Conservation (phyloP, 2,113 vertebrate species). For the Notarius lentiginosus region DNA sequence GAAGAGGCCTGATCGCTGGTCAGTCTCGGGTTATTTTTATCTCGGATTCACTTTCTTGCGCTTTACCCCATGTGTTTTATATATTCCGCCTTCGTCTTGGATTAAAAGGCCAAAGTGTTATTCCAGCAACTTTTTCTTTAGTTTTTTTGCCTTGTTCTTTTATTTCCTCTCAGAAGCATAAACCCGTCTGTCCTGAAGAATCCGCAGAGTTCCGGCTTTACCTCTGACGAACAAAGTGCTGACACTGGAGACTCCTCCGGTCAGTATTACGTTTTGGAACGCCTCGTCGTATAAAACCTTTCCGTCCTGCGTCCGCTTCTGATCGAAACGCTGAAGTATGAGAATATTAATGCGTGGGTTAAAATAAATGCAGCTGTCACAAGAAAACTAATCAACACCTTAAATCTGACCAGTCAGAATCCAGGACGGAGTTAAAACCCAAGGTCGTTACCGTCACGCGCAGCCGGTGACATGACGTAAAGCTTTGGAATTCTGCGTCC, state of each 20-base stretch:
- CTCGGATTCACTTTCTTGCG: too few relatives aligned
- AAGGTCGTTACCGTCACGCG: background rate
- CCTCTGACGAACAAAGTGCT: background rate
- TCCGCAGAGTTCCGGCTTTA: background rate
- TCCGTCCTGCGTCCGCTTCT: background rate
- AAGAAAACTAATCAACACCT: background rate
- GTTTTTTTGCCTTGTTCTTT: background rate
- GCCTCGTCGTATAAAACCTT: background rate
- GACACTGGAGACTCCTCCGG: background rate
- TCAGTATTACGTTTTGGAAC: background rate
- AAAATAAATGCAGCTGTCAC: too few relatives aligned
- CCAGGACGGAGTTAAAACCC: background rate
- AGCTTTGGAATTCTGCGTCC: background rate
- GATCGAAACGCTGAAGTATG: background rate
- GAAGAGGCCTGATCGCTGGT: too few relatives aligned
- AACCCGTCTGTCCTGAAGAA: background rate
- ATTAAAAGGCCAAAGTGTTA: too few relatives aligned
- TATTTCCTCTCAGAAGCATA: background rate
- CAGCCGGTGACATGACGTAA: background rate
- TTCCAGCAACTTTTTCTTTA: background rate
- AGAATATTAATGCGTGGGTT: background rate
- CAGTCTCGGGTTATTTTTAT: background rate
- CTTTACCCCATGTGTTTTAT: too few relatives aligned
- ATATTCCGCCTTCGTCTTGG: too few relatives aligned
- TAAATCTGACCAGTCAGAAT: background rate